Evolutionary conservation across 2,113 vertebrate genomes (phyloP), one percentile per base, ranked within the genome.

Genomic region (Piprites chloris): DNA sequence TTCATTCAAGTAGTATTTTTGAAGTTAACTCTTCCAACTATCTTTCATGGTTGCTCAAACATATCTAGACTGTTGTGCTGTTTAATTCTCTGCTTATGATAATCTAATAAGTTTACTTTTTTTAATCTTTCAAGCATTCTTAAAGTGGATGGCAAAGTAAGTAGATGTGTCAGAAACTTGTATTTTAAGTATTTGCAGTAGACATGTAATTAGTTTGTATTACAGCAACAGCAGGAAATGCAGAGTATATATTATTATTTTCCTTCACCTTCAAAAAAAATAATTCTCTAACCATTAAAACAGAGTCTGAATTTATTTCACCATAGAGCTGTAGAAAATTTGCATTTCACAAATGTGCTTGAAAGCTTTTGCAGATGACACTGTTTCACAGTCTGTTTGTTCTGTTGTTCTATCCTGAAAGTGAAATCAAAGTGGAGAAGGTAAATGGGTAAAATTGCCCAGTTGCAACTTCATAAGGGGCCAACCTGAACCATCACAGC

Each of bases 121-220:
- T 88, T 3, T 50, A 79, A 89, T 97, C 52, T 93, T 93, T 77
- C 93, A 97, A 97, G 96, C 95, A 81, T 73, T 78, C 86, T 44
- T 74, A 68, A 92, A 47, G 30, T 0, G 73, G 93, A 96, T 69
- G 52, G 27, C 79, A 66, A 84, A 73, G 95, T 96, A 96, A 97
- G 96, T 96, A 95, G 27, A 7, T 32, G 5, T 67, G 22, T 91
- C 32, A 53, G 11, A 71, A 87, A 49, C 73, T 44, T 0, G 0
- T 56, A 52, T 55, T 72, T 76, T 59, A 21, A 77, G 72, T n/a
- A 19, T 13, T 50, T 89, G 22, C 12, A 23, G 6, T 69, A 52
- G 30, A 37, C 6, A 20, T 26, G 11, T 35, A 50, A 47, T 55
- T 35, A 33, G 47, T 59, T 32, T 69, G 14, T 44, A 17, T 56